These are phyloP conservation scores for Chondrilla cf. caribensis DNA, from an alignment of 37 sponge, comb jelly and placozoan species.

Conservation along the genomic window DNA sequence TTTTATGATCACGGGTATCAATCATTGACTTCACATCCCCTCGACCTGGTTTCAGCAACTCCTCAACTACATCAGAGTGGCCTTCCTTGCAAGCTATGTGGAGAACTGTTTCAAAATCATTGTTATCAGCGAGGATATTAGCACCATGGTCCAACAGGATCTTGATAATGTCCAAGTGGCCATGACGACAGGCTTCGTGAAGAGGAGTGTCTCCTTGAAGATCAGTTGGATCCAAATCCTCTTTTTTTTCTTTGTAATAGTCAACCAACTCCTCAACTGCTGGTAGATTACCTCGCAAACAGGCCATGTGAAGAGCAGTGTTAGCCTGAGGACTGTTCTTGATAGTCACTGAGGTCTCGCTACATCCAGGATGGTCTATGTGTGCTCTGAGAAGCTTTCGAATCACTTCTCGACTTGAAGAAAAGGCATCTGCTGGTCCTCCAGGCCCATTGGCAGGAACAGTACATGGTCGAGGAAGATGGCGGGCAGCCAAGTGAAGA, in stretches of 20 bases:
- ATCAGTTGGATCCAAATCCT: constrained; percentile 44
- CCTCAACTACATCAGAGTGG: constrained; percentile 60
- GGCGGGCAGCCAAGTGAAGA: constrained; percentile 82
- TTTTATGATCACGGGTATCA: constrained; percentile 44
- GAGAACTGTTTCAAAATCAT: constrained; percentile 52
- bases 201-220: constrained; percentile 77
- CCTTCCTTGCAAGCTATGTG: constrained; percentile 81
- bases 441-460: neutral
- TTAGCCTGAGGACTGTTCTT: constrained; percentile 66
- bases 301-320: constrained; percentile 81
- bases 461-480: constrained; percentile 54
- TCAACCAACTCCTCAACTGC: constrained; percentile 62
- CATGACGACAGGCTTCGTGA: constrained; percentile 74
- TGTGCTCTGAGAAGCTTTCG: constrained; percentile 27
- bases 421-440: constrained; percentile 17
- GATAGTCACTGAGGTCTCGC: constrained; percentile 5
- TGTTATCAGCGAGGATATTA: constrained; percentile 12
- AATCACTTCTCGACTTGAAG: constrained; percentile 31
- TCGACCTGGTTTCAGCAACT: constrained; percentile 27
- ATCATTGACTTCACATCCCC: constrained; percentile 22
- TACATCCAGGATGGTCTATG: too few species aligned
- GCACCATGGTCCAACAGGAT: constrained; percentile 43
- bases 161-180: constrained; percentile 59
- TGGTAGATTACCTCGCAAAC: constrained; percentile 58
- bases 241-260: too few species aligned